Base-by-base conservation (phyloP, 2,797 vertebrate genomes). In the Mormyrus proboscirostris region DNA sequence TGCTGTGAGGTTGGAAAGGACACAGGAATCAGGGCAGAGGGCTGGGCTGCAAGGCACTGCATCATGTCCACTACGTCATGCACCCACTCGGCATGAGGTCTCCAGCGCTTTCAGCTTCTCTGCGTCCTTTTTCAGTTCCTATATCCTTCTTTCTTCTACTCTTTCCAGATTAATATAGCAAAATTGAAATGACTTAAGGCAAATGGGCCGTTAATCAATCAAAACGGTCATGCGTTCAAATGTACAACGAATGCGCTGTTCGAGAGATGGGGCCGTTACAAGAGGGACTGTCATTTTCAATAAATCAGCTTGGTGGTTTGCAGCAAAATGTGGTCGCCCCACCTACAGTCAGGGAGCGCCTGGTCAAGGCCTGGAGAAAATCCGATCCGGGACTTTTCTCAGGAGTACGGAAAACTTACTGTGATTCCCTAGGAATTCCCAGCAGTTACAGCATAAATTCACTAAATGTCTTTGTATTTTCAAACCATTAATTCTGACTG, bases 381-480 rank as follows among this genome's bases (percentile, higher is more conserved):
- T 89, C 89, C 87, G 88, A 90, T 89, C 85, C 73, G 91, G 90
- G 89, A 89, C 82, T 65, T 65, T 91, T 91, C 90, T 91, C 19
- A 91, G 91, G 91, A 90, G 90, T 93, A 92, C 0, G 73, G 69
- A 87, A 82, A 82, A 93, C 95, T 89, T 92, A 91, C 92, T 91
- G 90, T 93, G 92, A 94, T 94, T 93, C 29, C 38, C 4, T 93
- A 65, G 88, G 88, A 91, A 90, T 92, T 93, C 91, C 91, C 89
- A 91, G 49, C 90, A 92, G 89, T 92, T 91, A 92, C 92, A 92
- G 89, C 92, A 93, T 94, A 91, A 93, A 94, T 94, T 90, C 73
- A 53, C 90, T 91, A 91, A 94, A 91, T 38, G 4, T 16, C 4
- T 91, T 91, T 88, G 90, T 91, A 89, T 92, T 90, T 91, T 93